Evolutionary conservation across 2,888 invertebrate genomes (phyloP), one percentile per base, ranked within the genome.

Genomic region (Diplolepis rosae): DNA sequence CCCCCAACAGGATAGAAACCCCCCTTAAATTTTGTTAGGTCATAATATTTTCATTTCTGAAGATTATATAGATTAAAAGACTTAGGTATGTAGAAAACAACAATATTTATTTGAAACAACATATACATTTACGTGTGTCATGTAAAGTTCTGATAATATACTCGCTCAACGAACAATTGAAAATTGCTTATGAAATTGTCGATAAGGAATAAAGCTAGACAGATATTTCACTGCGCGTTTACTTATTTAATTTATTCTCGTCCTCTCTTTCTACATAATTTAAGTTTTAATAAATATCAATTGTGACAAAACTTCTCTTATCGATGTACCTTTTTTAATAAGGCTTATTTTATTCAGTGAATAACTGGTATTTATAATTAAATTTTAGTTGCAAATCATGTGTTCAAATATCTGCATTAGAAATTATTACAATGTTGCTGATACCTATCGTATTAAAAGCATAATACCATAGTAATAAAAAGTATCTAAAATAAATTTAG

Each of bases 81-180:
- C 48, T 48, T 1, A 15, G 3, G 4, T 22, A 48, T 48, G 48
- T 83, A 84, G 76, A 85, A 85, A 85, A 85, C 84, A 84, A 84
- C 84, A 84, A 84, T 84, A 77, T 80, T 85, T 84, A 85, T 85
- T 85, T 80, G 79, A 83, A 85, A 83, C 81, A 82, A 85, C 83
- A 81, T 61, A 22, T 85, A 85, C 83, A 84, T 78, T 83, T 81
- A 85, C 79, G 77, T 82, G 77, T 61, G 22, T 24, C 61, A 61
- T 35, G 13, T 72, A 35, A 39, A 24, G 22, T 39, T 27, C 1
- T 11, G 24, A 24, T 5, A 22, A 24, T 56, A 7, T 11, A 56
- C 5, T 56, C n/a, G 22, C 32, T 13, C 22, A 13, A 4, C 18
- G 6, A 56, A 56, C 35, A 35, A 22, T 35, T 6, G 35, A 52